These are phyloP conservation scores for Parauchenoglanis punctatus DNA, from an alignment of 2,797 vertebrate genomes.

Conservation along the genomic window DNA sequence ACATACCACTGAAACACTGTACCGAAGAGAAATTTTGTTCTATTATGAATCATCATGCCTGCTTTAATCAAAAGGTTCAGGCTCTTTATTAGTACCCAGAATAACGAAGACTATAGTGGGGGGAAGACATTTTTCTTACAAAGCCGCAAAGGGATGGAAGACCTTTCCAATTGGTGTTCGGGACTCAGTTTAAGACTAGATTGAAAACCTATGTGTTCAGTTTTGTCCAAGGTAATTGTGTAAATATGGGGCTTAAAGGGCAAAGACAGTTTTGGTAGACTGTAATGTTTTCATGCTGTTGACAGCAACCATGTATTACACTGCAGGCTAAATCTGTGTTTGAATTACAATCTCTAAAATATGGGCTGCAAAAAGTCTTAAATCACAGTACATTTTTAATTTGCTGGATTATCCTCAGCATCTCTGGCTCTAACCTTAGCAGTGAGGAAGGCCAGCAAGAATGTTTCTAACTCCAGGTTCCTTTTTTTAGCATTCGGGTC, in stretches of 20 bases:
- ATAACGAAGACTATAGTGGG: background rate
- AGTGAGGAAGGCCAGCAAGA: conserved; percentile 80
- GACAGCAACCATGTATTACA: background rate
- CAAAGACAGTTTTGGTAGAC: background rate
- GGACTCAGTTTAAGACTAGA: no score
- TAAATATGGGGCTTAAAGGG: background rate
- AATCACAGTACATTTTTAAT: background rate
- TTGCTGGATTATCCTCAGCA: background rate
- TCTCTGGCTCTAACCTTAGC: conserved; percentile 72
- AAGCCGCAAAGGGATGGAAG: no score
- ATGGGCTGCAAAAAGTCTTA: background rate
- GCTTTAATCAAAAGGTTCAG: no score
- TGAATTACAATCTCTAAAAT: background rate
- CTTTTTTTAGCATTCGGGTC: conserved; percentile 62
- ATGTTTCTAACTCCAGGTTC: conserved; percentile 76
- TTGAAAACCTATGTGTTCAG: background rate
- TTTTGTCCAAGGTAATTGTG: background rate
- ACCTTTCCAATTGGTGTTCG: no score
- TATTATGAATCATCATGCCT: background rate
- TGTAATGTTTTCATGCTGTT: background rate
- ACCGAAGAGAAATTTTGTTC: background rate
- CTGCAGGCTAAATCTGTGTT: background rate
- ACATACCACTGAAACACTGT: background rate
- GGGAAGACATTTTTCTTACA: no score
- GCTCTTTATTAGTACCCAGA: background rate